Evolutionary conservation across 2,888 invertebrate species (phyloP).

Genomic region (Patella ulyssiponensis): DNA sequence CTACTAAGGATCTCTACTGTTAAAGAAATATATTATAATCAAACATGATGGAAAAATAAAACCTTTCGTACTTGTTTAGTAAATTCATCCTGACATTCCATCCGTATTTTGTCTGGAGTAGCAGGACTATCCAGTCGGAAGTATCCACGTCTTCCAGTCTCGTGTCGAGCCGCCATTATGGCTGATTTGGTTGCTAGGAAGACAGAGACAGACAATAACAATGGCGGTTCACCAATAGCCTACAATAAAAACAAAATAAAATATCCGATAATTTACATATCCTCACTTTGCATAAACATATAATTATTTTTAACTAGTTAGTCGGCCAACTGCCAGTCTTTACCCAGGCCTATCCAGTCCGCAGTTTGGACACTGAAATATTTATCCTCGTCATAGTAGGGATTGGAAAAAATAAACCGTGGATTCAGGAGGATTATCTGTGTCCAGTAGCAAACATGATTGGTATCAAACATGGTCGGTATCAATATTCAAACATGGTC

Average conservation of each 20-base stretch:
- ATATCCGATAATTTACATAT: no score
- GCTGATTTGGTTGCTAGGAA: slow-evolving; percentile 91
- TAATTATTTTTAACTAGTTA: no score
- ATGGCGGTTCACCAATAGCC: slow-evolving; percentile 92
- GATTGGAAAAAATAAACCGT: no score
- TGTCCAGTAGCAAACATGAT: no score
- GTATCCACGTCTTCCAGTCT: slow-evolving; percentile 76
- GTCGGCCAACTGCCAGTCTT: no score
- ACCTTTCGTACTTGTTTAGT: slow-evolving; percentile 79
- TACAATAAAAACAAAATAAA: slow-evolving; percentile 70
- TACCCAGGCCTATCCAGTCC: no score
- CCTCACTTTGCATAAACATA: no score
- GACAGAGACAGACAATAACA: slow-evolving; percentile 89
- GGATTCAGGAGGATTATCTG: no score
- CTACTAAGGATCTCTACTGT: not conserved
- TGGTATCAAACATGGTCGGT: no score
- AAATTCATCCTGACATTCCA: slow-evolving; percentile 90
- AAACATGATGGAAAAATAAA: not conserved
- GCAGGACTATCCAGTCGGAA: slow-evolving; percentile 85
- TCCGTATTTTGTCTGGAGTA: slow-evolving; percentile 88
- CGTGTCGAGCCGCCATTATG: slow-evolving; percentile 83
- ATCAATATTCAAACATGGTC: no score
- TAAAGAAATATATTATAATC: not conserved
- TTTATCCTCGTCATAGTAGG: no score
- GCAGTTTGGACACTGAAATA: no score